Percentiles rank a stretch among this genome's conserved stretches.
These are phyloP conservation scores for Carabus problematicus DNA, from an alignment of 2,888 invertebrate genomes.

Conservation along the genomic window DNA sequence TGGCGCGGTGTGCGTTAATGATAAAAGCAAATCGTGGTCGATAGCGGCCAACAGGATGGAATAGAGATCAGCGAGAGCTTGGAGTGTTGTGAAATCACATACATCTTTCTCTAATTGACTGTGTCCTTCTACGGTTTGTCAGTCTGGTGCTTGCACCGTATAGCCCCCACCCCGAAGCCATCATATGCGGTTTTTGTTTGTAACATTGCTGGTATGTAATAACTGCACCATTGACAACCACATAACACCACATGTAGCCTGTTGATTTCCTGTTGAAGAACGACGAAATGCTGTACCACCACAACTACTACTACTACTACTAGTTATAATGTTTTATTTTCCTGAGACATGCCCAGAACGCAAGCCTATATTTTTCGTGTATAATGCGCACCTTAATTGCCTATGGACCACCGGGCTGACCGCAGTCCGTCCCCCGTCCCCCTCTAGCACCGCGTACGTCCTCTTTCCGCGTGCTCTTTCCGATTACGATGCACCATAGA, in stretches of 20 bases:
- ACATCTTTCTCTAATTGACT: neutral
- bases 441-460: too few species aligned
- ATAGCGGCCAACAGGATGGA: too few species aligned
- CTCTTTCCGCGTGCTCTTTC: conserved; percentile 3
- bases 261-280: conserved; percentile 10
- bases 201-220: conserved; percentile 1
- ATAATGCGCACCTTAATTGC: conserved; percentile 56
- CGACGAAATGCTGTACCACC: neutral
- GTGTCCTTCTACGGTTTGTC: too few species aligned
- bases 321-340: conserved; percentile 42
- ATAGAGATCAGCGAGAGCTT: too few species aligned
- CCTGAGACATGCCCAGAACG: conserved; percentile 28
- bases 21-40: too few species aligned
- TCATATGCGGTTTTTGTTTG: conserved; percentile 4
- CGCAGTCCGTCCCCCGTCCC: conserved; percentile 23
- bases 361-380: conserved; percentile 52
- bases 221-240: neutral
- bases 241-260: conserved; percentile 4
- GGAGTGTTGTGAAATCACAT: conserved; percentile 8
- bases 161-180: too few species aligned
- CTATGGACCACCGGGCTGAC: conserved; percentile 53
- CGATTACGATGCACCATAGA: conserved; percentile 29
- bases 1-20: too few species aligned
- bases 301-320: conserved; percentile 3
- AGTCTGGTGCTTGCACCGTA: neutral